These are phyloP conservation scores for Trichogramma evanescens DNA, from an alignment of 2,888 invertebrate species.

Conservation along the genomic window DNA sequence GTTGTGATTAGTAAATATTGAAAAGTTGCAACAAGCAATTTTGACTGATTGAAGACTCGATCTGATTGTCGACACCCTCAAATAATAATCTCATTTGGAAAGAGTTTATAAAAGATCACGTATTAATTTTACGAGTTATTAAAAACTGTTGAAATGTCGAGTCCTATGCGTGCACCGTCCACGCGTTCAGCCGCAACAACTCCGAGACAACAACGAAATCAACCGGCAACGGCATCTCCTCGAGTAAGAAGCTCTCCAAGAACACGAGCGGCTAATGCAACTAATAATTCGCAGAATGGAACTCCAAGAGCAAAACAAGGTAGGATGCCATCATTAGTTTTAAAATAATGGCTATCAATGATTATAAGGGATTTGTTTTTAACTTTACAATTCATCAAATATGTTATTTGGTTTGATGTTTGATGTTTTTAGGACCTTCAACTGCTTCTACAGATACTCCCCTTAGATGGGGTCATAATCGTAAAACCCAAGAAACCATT, in stretches of 20 bases:
- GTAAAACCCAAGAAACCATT: conserved; percentile 38
- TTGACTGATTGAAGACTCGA: too few species aligned
- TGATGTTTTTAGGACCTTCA: conserved; percentile 9
- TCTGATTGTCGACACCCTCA: too few species aligned
- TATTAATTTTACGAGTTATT: background rate
- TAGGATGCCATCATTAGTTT: background rate
- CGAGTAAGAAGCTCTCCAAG: conserved; percentile 26
- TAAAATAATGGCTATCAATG: background rate
- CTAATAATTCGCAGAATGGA: conserved; percentile 4
- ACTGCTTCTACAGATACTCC: conserved; percentile 41
- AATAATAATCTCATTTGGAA: too few species aligned
- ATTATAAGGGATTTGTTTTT: background rate
- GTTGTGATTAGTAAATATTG: too few species aligned
- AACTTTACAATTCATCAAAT: background rate
- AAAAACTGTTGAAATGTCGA: conserved; percentile 32
- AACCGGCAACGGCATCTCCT: conserved; percentile 25
- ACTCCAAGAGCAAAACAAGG: conserved; percentile 22
- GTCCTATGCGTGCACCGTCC: conserved; percentile 37
- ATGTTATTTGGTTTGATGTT: background rate
- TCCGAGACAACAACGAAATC: conserved; percentile 21
- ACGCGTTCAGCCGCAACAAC: conserved; percentile 25
- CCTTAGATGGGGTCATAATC: conserved; percentile 47
- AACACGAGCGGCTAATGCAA: conserved; percentile 14
- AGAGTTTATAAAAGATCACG: too few species aligned
- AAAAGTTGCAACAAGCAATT: too few species aligned